A percentile compares a stretch with the other conserved stretches of the same genome.
phyloP scores from a whole-genome alignment of 2,113 vertebrate genomes.

The Uropsilus gracilis region DNA sequence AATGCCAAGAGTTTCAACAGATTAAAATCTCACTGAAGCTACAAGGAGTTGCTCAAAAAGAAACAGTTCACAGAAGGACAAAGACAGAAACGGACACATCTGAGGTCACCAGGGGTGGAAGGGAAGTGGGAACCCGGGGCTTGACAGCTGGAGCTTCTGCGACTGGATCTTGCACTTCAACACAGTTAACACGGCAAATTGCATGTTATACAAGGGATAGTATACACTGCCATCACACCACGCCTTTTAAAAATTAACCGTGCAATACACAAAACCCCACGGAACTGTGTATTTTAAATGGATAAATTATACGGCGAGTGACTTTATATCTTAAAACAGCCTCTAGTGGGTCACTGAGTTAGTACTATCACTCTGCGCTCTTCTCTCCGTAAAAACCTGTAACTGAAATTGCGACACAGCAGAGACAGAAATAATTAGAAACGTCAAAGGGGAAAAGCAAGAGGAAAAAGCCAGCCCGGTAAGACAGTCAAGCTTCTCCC shows the following conservation, averaged over 20 bases:
- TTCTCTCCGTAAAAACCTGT: background rate
- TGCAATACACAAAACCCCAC: background rate
- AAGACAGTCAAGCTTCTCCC: background rate
- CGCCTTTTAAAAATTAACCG: background rate
- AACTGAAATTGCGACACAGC: background rate
- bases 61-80: background rate
- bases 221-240: background rate
- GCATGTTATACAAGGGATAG: background rate
- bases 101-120: background rate
- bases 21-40: background rate
- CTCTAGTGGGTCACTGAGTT: background rate
- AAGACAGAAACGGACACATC: background rate
- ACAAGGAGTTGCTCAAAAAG: background rate
- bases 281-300: too few species aligned
- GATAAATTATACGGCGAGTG: background rate
- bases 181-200: background rate
- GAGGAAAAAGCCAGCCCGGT: background rate
- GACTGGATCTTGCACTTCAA: background rate
- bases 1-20: background rate
- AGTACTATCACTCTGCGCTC: background rate
- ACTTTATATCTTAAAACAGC: background rate
- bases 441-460: background rate
- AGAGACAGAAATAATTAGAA: background rate
- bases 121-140: fast-evolving
- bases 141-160: too few species aligned